Conservation (phyloP, 2,113 vertebrate genomes). For the Setophaga petechia region DNA sequence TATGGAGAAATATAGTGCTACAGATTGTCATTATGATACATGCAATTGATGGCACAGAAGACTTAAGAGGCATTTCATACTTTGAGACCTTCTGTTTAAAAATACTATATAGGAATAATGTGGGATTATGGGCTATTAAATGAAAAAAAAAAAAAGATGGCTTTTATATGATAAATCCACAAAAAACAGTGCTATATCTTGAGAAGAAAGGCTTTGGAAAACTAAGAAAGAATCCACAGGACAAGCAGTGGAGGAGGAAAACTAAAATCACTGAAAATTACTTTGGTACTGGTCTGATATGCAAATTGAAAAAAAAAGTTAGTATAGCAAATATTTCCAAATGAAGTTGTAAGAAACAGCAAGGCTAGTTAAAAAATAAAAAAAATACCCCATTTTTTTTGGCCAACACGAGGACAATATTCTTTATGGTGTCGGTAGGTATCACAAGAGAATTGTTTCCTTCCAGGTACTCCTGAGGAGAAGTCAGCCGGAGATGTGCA, state of each 20-base stretch:
- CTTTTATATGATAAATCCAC: background rate
- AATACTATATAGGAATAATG: background rate
- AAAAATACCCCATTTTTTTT: conserved; percentile 88
- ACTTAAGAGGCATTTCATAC: background rate
- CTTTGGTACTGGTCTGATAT: background rate
- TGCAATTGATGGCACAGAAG: background rate
- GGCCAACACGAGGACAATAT: conserved; percentile 89
- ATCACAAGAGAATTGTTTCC: conserved; percentile 92
- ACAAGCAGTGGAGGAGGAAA: background rate
- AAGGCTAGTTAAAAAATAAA: background rate
- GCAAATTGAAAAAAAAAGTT: background rate
- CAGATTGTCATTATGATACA: background rate
- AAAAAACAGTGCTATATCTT: background rate
- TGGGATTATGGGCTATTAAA: background rate
- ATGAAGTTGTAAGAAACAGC: background rate
- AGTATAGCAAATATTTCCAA: background rate
- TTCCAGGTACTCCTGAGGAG: conserved; percentile 84
- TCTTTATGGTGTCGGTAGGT: conserved; percentile 97
- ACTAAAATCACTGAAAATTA: background rate
- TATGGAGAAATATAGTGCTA: background rate
- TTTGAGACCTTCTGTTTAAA: background rate
- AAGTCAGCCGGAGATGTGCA: conserved; percentile 85
- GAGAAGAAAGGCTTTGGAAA: background rate
- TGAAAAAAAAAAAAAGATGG: background rate
- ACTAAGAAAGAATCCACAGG: background rate